phyloP scores from a whole-genome alignment of 2,797 vertebrate species.

The Naso thynnoides region DNA sequence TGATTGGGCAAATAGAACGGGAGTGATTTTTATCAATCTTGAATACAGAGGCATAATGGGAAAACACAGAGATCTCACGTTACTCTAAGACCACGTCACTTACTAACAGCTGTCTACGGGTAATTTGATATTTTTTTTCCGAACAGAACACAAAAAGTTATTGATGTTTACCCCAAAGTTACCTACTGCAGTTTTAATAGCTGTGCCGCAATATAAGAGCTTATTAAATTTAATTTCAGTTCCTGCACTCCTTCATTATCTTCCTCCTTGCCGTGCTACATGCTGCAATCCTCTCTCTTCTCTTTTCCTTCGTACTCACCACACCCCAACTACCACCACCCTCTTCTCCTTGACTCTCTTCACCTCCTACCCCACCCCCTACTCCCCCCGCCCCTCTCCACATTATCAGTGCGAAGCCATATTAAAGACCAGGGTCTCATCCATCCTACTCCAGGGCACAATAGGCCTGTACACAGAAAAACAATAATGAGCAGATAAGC shows the following conservation, averaged over 20 bases:
- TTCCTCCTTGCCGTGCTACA: conserved; percentile 5
- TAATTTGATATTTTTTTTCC: too few relatives aligned
- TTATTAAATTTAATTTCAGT: not conserved
- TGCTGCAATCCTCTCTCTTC: not conserved
- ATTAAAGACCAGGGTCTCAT: conserved; percentile 63
- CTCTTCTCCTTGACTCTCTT: not conserved
- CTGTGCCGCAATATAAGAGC: too few relatives aligned
- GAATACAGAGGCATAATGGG: too few relatives aligned
- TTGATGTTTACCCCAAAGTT: too few relatives aligned
- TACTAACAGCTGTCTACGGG: too few relatives aligned
- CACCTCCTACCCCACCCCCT: too few relatives aligned
- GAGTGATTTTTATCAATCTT: too few relatives aligned
- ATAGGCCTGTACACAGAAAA: conserved; percentile 50
- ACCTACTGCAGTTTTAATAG: too few relatives aligned
- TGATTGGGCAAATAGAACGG: too few relatives aligned
- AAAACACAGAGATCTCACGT: too few relatives aligned
- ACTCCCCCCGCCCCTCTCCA: not conserved
- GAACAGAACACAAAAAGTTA: too few relatives aligned
- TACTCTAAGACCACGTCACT: too few relatives aligned
- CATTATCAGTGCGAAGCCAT: conserved; percentile 30
- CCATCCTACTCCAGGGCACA: conserved; percentile 57
- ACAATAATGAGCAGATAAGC: conserved; percentile 70
- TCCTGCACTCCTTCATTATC: not conserved
- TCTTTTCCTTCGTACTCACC: not conserved
- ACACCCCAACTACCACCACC: not conserved